phyloP scores from a whole-genome alignment of 2,888 invertebrate species.

The Hirudinaria manillensis region DNA sequence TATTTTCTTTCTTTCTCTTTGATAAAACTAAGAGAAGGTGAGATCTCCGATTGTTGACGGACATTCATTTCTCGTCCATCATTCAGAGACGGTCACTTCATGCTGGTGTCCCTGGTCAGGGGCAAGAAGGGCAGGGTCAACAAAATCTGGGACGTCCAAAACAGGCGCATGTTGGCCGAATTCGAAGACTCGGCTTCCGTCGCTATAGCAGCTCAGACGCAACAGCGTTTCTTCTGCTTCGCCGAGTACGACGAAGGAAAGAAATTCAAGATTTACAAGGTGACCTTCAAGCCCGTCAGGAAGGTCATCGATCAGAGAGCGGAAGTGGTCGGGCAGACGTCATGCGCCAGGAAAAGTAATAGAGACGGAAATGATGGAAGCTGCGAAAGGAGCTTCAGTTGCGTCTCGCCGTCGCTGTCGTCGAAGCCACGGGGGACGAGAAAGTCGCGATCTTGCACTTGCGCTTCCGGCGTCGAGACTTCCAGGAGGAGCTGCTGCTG shows the following conservation, averaged over 20 bases:
- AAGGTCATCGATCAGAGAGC: background rate
- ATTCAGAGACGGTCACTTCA: constrained; percentile 44
- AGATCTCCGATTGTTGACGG: too few relatives aligned
- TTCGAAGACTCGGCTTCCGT: constrained; percentile 47
- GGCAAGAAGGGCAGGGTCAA: constrained; percentile 44
- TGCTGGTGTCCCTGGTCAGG: constrained; percentile 44
- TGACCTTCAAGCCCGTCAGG: constrained; percentile 9
- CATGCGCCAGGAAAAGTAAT: background rate
- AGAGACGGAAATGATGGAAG: background rate
- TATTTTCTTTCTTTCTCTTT: too few relatives aligned
- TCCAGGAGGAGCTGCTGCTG: too few relatives aligned
- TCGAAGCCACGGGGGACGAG: background rate
- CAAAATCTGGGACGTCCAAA: constrained; percentile 50
- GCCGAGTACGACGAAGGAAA: background rate
- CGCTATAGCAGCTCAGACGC: constrained; percentile 41
- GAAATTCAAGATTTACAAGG: constrained; percentile 21
- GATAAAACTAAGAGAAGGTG: too few relatives aligned
- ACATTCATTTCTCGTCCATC: too few relatives aligned
- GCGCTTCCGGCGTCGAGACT: background rate
- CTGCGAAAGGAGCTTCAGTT: constrained; percentile 30
- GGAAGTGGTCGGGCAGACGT: background rate
- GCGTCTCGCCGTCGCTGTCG: constrained; percentile 44
- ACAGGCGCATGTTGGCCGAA: constrained; percentile 47
- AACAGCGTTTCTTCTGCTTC: constrained; percentile 39
- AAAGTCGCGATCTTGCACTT: background rate